Evolutionary conservation across 2,113 vertebrate species (phyloP), one percentile per base, ranked within the genome.

Genomic region (Rynchops niger): DNA sequence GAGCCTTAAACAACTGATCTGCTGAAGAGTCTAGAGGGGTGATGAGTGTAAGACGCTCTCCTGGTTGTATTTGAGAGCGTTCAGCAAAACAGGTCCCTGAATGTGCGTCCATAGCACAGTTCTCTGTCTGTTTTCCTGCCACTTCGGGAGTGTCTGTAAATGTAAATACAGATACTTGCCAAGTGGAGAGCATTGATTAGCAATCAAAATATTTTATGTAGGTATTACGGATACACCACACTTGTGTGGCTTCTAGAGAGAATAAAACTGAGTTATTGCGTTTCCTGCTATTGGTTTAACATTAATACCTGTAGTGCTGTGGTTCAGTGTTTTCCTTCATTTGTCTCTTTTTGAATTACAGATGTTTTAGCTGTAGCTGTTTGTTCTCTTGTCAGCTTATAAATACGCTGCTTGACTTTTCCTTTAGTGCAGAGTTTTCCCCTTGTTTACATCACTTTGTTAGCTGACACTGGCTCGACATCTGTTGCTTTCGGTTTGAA

Each of bases 81-180:
- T 42, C 29, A 12, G 9, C 17, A 43, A 32, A 66, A 32, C 22
- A 30, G 11, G 4, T 45, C 36, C 34, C 29, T 11, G 40, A 43
- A 12, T 9, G 26, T 42, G 45, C 17, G 9, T 34, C 16, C 2
- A 0, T 29, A 5, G 47, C 23, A 7, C 56, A 12, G 50, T n/a
- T 77, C 40, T 59, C 40, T 59, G 11, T 17, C 22, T 70, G 55
- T 38, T 56, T 59, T 72, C 47, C 50, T 87, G 42, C 29, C 1
- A 0, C 12, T 45, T 52, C 25, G 17, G 62, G 26, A 49, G 22
- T 14, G 29, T 45, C 42, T 2, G 2, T 50, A 38, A 49, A 18
- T 53, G 25, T 74, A 86, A 67, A 91, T 23, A 27, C 12, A 12
- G 19, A n/a, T 43, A 20, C 65, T 82, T 38, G 52, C 22, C 61